Evolutionary conservation across 2,113 vertebrate genomes (phyloP), one percentile per base, ranked within the genome.

Genomic region (Scortum barcoo): DNA sequence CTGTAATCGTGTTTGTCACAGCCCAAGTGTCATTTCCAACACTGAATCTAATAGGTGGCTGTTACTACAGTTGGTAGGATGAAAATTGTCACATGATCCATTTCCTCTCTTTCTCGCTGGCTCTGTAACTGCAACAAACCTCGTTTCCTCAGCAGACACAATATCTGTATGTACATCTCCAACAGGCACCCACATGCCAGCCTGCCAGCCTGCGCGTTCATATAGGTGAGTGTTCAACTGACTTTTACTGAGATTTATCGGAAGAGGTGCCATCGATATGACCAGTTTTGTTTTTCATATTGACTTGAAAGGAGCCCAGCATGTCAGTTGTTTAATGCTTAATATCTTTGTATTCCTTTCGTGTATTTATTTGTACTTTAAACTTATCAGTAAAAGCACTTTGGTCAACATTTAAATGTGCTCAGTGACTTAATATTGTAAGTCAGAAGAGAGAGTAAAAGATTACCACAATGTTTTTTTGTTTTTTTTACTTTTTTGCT

Each of bases 201-300:
- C 68, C 28, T 63, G 51, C 10, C 38, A 26, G 36, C 79, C 56
- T 78, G 58, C 0, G n/a, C 12, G 5, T 33, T 70, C 17, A 20
- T 56, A 53, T 50, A 85, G 89, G 92, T 93, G 80, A 88, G 91
- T 89, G 54, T 51, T 66, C 13, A 73, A 33, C 19, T 36, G 24
- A n/a, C 12, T 70, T 44, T 33, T 26, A 19, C 22, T 63, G 7
- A 28, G 12, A 3, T 70, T 67, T 48, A 42, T 57, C 54, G 44
- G 28, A 6, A 10, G 0, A 40, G 6, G 19, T 7, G 3, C 7
- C 40, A 22, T 17, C 9, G 3, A 61, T 66, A 9, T 57, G 19
- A 24, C 40, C 5, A 16, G 3, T 58, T 42, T 60, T 72, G 17
- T 5, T 30, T 16, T 17, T 40, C 22, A 26, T 24, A 9, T 16